Evolutionary conservation across 2,888 invertebrate genomes (phyloP).

Genomic region (Lamellibrachia satsuma): DNA sequence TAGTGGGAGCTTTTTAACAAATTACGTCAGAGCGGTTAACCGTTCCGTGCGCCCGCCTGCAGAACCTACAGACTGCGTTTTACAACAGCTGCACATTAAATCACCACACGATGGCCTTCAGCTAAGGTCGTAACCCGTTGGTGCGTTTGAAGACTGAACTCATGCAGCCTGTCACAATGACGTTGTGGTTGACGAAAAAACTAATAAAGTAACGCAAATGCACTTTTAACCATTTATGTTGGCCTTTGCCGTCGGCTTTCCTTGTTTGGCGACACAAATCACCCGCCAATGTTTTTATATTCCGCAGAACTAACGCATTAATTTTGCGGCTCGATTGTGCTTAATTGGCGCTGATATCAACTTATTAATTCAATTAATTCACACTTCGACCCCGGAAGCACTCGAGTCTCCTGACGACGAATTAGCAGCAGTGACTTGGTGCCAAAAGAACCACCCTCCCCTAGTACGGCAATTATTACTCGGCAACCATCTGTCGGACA

Average conservation of each 20-base stretch:
- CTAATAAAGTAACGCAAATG: background rate
- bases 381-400: background rate
- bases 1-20: background rate
- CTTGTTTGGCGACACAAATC: background rate
- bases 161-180: background rate
- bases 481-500: background rate
- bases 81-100: background rate
- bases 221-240: too few relatives aligned
- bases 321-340: background rate
- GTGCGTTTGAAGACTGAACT: background rate
- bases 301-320: background rate
- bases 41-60: background rate
- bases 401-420: background rate
- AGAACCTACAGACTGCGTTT: background rate
- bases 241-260: background rate
- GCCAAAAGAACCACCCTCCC: background rate
- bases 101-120: background rate
- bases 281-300: background rate
- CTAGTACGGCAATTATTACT: background rate
- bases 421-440: background rate
- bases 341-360: background rate
- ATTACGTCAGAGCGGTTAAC: background rate
- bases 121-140: background rate
- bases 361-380: background rate
- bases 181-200: background rate